Evolutionary conservation across 2,797 vertebrate species (phyloP), one percentile per base, ranked within the genome.

Genomic region (Tapera naevia): DNA sequence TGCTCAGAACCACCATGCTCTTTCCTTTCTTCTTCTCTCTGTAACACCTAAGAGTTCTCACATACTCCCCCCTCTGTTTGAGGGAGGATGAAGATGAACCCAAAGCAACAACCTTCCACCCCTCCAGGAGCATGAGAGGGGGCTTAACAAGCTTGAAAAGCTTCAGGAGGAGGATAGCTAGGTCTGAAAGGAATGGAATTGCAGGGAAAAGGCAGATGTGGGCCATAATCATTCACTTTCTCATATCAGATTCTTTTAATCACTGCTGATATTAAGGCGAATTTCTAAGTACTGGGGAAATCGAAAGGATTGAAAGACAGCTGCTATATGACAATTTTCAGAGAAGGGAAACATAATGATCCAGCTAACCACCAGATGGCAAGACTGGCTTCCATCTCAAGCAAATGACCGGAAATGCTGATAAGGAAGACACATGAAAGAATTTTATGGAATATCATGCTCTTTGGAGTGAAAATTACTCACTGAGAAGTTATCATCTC

Each of bases 221-320:
- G 33, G 46, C 51, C 39, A 10, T 28, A 76, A 75, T 41, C 45
- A 66, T 69, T 81, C 39, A 13, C 15, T 86, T 85, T 75, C 80
- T 81, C 84, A 28, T 22, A 14, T 84, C 66, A 54, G 76, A 41
- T 69, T 71, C 66, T 81, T 84, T 58, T 86, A 81, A 90, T 88
- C 66, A 65, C 46, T 86, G 54, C 32, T 79, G 80, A 60, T 54
- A 33, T 83, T 71, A 88, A 69, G 21, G 54, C 6, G 50, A 71
- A 84, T 66, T 50, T 91, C 66, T 60, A 88, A 90, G 81, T 11
- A 23, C 22, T 21, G n/a, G n/a, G 56, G 56, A 92, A 62, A 32
- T 9, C 81, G 41, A 17, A 62, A 81, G 23, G 51, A 46, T 46
- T 91, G 66, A 88, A 66, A 75, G 76, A 88, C 56, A 93, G 83